Conservation (phyloP, 2,797 vertebrate genomes). For the Coendou prehensilis region DNA sequence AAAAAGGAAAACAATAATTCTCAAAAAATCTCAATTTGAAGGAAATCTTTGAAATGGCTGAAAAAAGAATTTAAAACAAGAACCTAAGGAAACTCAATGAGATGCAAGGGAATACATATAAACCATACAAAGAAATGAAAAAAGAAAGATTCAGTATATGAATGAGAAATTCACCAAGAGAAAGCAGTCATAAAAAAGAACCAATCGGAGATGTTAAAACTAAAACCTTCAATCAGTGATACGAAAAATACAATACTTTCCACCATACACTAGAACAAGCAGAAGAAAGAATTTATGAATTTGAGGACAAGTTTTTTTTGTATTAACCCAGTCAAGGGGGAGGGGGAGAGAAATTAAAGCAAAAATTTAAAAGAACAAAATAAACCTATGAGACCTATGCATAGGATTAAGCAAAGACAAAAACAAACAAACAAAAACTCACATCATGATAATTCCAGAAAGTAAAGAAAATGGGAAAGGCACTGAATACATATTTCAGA, state of each 20-base stretch:
- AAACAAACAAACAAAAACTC: background rate
- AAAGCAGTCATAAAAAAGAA: background rate
- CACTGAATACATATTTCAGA: background rate
- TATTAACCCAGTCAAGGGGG: background rate
- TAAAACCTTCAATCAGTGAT: background rate
- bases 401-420: background rate
- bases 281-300: background rate
- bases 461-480: background rate
- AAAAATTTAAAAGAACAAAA: background rate
- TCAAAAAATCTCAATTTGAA: background rate
- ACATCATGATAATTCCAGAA: background rate
- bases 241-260: background rate
- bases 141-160: background rate
- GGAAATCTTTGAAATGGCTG: background rate
- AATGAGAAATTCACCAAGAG: background rate
- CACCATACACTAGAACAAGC: background rate
- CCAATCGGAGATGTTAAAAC: background rate
- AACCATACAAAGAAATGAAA: background rate
- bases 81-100: background rate
- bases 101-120: background rate
- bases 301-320: background rate
- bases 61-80: background rate
- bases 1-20: background rate
- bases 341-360: background rate
- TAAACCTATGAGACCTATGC: background rate